Conservation (phyloP, 2,888 invertebrate species). For the Aphidoletes aphidimyza region DNA sequence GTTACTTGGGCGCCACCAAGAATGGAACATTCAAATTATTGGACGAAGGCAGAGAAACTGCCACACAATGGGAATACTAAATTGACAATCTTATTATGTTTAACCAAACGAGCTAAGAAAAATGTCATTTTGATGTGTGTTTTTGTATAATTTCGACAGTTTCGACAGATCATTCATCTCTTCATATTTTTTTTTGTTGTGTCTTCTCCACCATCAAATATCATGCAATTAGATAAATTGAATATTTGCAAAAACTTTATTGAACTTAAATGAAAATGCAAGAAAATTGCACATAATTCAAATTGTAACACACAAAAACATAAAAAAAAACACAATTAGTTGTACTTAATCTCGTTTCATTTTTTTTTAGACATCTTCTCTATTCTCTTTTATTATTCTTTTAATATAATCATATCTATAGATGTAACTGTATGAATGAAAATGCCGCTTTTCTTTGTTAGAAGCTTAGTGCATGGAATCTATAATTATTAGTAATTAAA, state of each 20-base stretch:
- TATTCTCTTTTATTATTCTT: not conserved
- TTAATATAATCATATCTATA: conserved; percentile 13
- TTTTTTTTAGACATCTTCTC: not conserved
- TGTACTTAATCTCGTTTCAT: conserved; percentile 26
- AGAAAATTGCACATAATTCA: not conserved
- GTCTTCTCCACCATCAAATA: too few relatives aligned
- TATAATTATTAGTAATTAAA: not conserved
- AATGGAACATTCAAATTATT: conserved; percentile 90
- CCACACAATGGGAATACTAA: conserved; percentile 96
- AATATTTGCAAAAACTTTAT: conserved; percentile 19
- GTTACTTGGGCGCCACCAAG: conserved; percentile 89
- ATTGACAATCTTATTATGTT: conserved; percentile 35
- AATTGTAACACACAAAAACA: not conserved
- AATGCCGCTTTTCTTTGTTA: not conserved
- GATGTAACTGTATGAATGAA: not conserved
- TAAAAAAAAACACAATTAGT: not conserved
- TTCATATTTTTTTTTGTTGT: conserved; percentile 1
- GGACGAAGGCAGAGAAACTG: conserved; percentile 78
- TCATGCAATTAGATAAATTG: not conserved
- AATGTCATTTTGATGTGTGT: not conserved
- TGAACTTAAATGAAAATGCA: not conserved
- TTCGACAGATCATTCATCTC: conserved; percentile 3
- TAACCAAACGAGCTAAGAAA: not conserved
- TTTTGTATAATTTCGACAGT: conserved; percentile 28
- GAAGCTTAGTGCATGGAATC: not conserved